phyloP scores from a whole-genome alignment of 2,797 vertebrate species.

The Poecilia velifera region DNA sequence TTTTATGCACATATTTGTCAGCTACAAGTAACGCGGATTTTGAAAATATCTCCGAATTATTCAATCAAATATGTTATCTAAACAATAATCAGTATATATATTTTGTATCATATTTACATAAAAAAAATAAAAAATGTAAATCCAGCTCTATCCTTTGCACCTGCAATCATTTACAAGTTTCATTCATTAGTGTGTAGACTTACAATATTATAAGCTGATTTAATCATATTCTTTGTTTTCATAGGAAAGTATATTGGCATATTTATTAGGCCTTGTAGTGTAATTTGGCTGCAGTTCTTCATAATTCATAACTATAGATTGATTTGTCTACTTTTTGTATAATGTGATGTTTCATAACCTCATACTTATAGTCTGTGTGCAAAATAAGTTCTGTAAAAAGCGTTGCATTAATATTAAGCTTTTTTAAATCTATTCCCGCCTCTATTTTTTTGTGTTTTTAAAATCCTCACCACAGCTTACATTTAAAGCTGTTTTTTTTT shows the following conservation, averaged over 20 bases:
- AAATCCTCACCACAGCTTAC: background rate
- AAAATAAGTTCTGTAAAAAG: background rate
- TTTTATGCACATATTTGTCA: background rate
- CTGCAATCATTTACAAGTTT: background rate
- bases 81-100: background rate
- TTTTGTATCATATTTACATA: background rate
- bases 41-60: background rate
- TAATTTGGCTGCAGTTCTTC: background rate
- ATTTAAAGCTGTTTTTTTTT: background rate
- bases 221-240: background rate
- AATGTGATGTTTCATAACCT: background rate
- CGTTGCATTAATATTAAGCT: background rate
- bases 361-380: background rate
- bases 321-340: background rate
- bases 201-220: background rate
- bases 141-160: background rate
- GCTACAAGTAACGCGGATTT: background rate
- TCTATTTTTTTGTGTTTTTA: background rate
- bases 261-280: background rate
- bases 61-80: background rate
- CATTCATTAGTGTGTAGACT: background rate
- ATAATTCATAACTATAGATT: background rate
- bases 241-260: background rate
- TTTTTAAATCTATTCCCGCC: background rate
- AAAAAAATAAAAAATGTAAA: background rate